Evolutionary conservation across 2,797 vertebrate species (phyloP), one percentile per base, ranked within the genome.

Genomic region (Chelmon rostratus): DNA sequence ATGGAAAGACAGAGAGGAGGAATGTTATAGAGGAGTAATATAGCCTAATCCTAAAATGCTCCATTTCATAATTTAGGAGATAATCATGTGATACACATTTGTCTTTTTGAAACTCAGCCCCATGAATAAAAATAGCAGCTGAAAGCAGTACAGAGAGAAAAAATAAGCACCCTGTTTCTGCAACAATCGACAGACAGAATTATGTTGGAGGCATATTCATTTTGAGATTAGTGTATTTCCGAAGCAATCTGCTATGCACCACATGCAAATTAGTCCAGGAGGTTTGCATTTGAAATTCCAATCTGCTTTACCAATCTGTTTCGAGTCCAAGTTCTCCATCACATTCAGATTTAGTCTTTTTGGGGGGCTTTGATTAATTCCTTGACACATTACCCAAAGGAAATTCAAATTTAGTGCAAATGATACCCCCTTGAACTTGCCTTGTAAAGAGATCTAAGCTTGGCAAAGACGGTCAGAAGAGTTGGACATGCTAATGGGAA

Each of bases 291-390:
- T 78, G 44, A 86, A 90, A 90, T 83, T 89, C 76, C 85, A 89
- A 87, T 92, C 88, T 91, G 86, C 72, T 78, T 82, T 79, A 79
- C 61, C 83, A 91, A 91, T 91, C 85, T 91, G 86, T 88, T 88
- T 88, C 8, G 37, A 85, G 67, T 59, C 72, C 65, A 81, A 73
- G 73, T 80, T 64, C 72, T 89, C 79, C 63, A 85, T 85, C 79
- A 77, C 40, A 78, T 86, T 83, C 62, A 79, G 67, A 89, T 86
- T 83, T 82, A 52, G 76, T 73, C 83, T 81, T 79, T 82, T 86
- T 67, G 25, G 35, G 44, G 52, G 46, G 57, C 78, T 88, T 89
- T 87, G 78, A 90, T 87, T 73, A 80, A 88, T 81, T 86, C 75
- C 62, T 76, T 89, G 71, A 85, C 83, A 91, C 80, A 58, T 86